Evolutionary conservation across 2,888 invertebrate genomes (phyloP), one percentile per base, ranked within the genome.

Genomic region (Mesochorus sp.): DNA sequence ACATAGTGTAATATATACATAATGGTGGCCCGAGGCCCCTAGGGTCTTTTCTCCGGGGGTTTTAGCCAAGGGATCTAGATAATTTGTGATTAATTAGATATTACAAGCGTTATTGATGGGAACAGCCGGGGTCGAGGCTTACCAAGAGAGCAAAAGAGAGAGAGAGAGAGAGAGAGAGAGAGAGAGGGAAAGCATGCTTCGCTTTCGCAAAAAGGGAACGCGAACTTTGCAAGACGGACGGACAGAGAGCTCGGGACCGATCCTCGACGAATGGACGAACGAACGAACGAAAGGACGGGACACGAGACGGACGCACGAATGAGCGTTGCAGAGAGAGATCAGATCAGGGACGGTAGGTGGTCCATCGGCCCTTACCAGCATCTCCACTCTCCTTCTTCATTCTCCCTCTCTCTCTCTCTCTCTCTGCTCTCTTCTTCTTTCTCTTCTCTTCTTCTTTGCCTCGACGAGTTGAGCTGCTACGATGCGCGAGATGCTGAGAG

Each of bases 271-370:
- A 57, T 62, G 67, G 61, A 72, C 51, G 59, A 72, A 72, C 39
- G 72, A 53, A 59, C 47, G 62, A 76, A 62, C 80, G 83, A 67
- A 83, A 68, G 81, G 79, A 85, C 81, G 84, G 80, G 75, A 77
- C 64, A 75, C 78, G 80, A 80, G 82, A 84, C 82, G 84, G 82
- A 85, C 83, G 85, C 84, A 85, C 83, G 84, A 85, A 82, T 81
- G 84, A 84, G 85, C 88, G 87, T 87, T 89, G 85, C 88, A 82
- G 80, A 88, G 89, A 89, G 82, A 89, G 90, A 90, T 89, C 88
- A 82, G 89, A 90, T 90, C 90, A 88, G 86, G 85, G 88, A 88
- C 89, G 88, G 90, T 90, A 90, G 90, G 90, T 90, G 90, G 90
- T 90, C 90, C 88, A 87, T 89, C 87, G 88, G 85, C 84, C 83